phyloP scores from a whole-genome alignment of 2,797 vertebrate species.

The Gallinago nigripennis region DNA sequence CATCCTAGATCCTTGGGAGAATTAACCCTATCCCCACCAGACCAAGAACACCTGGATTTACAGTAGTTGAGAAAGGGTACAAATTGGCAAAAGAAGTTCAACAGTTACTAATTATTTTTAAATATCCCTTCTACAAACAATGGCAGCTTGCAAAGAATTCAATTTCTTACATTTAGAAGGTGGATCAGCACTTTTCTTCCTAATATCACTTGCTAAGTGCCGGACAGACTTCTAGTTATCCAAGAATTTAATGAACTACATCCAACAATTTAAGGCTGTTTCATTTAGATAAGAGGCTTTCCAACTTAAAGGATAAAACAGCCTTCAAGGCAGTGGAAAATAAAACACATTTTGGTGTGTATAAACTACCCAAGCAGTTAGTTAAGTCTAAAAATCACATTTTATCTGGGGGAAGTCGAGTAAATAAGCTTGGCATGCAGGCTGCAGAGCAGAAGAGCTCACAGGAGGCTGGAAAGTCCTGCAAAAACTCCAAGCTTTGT shows the following conservation, averaged over 20 bases:
- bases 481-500: neutral
- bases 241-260: conserved; percentile 55
- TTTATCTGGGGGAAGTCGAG: neutral
- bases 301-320: conserved; percentile 11
- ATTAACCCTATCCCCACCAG: no score
- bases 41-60: neutral
- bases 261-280: conserved; percentile 53
- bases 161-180: neutral
- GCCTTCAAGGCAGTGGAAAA: conserved; percentile 26
- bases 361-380: neutral
- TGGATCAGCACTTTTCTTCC: neutral
- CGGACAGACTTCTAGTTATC: conserved; percentile 36
- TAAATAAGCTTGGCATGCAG: neutral
- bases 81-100: neutral
- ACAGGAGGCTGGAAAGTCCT: neutral
- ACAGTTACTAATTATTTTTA: neutral
- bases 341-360: neutral
- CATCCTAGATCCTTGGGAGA: no score
- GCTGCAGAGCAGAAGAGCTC: neutral
- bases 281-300: conserved; percentile 53
- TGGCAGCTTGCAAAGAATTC: neutral
- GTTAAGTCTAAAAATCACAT: neutral
- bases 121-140: neutral
- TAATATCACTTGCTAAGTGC: conserved; percentile 20
- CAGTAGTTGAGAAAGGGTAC: neutral